A percentile compares a stretch with the other conserved stretches of the same genome.
Conservation (phyloP, 1,140 invertebrate genomes). For the Papilio polyxenes region DNA sequence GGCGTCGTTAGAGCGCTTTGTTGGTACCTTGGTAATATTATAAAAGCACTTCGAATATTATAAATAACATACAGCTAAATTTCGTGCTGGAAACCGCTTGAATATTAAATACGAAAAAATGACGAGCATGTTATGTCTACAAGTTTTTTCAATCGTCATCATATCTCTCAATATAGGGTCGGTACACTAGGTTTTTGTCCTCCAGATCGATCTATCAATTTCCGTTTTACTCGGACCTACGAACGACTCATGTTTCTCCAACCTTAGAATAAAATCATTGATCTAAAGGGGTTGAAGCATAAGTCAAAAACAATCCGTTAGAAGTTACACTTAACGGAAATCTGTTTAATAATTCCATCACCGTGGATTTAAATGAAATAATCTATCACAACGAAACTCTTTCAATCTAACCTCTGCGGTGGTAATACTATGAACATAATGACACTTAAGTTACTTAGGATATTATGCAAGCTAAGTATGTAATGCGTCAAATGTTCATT, state of each 20-base stretch:
- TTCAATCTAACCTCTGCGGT: background rate
- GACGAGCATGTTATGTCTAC: too few relatives aligned
- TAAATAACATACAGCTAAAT: slow-evolving; percentile 35
- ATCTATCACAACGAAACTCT: background rate
- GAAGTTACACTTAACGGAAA: too few relatives aligned
- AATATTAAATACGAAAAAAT: background rate
- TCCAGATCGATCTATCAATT: too few relatives aligned
- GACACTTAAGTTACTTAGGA: slow-evolving; percentile 41
- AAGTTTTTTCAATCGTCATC: too few relatives aligned
- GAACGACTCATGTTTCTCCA: background rate
- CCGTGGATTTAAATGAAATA: background rate
- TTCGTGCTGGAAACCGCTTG: slow-evolving; percentile 31
- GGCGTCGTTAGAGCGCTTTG: slow-evolving; percentile 49
- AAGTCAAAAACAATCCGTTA: too few relatives aligned
- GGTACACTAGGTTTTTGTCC: too few relatives aligned
- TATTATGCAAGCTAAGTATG: slow-evolving; percentile 43
- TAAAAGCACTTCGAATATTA: slow-evolving; percentile 6
- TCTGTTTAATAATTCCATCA: too few relatives aligned
- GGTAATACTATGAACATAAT: slow-evolving; percentile 44
- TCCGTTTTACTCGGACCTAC: too few relatives aligned
- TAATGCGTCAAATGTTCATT: background rate
- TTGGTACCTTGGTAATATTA: slow-evolving; percentile 41
- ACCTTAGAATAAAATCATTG: too few relatives aligned
- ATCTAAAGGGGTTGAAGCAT: too few relatives aligned
- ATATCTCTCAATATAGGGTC: too few relatives aligned